A percentile compares a stretch with the other conserved stretches of the same genome.
These are phyloP conservation scores for Linyphia triangularis DNA, from an alignment of 2,888 invertebrate species.

Conservation along the genomic window DNA sequence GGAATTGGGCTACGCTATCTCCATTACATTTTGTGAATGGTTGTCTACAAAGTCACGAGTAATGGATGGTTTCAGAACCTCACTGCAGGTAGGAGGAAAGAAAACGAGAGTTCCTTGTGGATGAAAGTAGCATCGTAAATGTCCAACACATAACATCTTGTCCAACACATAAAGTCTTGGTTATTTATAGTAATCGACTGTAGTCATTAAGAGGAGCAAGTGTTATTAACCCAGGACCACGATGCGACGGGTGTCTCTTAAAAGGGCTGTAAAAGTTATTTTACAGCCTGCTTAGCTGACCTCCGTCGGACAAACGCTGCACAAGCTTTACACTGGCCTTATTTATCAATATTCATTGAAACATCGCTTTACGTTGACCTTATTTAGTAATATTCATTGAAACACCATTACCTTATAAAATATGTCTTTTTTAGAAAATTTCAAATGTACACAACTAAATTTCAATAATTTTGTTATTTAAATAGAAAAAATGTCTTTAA, in stretches of 20 bases:
- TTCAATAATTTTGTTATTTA: too few species aligned
- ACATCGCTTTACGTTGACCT: too few species aligned
- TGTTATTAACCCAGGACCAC: conserved; percentile 57
- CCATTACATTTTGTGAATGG: conserved; percentile 1
- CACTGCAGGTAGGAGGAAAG: background rate
- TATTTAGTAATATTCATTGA: too few species aligned
- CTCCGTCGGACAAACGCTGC: conserved; percentile 5
- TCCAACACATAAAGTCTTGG: conserved; percentile 62
- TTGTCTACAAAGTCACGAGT: conserved; percentile 11
- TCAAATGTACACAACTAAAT: too few species aligned
- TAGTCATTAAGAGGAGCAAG: conserved; percentile 60
- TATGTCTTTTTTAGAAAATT: too few species aligned
- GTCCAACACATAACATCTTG: conserved; percentile 66
- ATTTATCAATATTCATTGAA: background rate
- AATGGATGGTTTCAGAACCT: conserved; percentile 7
- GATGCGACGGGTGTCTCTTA: conserved; percentile 62
- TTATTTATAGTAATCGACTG: conserved; percentile 70
- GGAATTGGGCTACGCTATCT: conserved; percentile 12
- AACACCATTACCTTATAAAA: too few species aligned
- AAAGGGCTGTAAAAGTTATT: conserved; percentile 67
- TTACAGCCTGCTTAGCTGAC: conserved; percentile 52
- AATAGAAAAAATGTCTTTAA: too few species aligned
- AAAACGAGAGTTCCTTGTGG: conserved; percentile 15
- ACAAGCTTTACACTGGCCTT: too few species aligned
- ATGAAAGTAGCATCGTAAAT: conserved; percentile 65